These are phyloP conservation scores for Chitala chitala DNA, from an alignment of 2,113 vertebrate genomes.

Conservation along the genomic window DNA sequence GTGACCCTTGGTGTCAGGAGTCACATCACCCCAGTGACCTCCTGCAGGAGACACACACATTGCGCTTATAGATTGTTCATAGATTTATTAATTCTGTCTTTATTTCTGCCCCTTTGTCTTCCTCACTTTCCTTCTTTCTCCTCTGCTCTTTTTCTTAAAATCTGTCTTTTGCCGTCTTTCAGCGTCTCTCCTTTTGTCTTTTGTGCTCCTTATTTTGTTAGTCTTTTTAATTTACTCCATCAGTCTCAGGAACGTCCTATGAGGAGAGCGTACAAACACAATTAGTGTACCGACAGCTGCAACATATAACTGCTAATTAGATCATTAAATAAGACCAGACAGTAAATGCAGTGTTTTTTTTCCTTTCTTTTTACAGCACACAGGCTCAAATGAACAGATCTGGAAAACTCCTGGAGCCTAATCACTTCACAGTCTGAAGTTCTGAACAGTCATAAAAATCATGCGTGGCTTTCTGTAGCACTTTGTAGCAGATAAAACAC, in stretches of 20 bases:
- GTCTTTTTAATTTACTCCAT: conserved; percentile 3
- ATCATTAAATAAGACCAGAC: conserved; percentile 31
- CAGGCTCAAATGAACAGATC: neutral
- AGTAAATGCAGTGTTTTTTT: conserved; percentile 31
- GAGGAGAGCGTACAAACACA: conserved; percentile 25
- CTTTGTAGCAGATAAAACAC: no score
- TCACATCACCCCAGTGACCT: conserved; percentile 27
- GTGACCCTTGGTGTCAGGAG: conserved; percentile 53
- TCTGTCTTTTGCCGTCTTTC: no score
- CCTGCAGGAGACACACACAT: conserved; percentile 17
- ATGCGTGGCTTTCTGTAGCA: no score
- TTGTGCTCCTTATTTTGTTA: neutral
- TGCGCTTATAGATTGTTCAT: no score
- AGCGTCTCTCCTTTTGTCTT: neutral
- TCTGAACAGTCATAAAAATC: no score
- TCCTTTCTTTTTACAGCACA: neutral
- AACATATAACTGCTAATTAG: conserved; percentile 24
- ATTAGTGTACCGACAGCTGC: conserved; percentile 31
- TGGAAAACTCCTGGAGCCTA: no score
- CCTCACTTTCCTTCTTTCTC: neutral
- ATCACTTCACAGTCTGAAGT: no score
- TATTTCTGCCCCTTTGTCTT: neutral
- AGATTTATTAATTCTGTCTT: neutral
- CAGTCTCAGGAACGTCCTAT: neutral
- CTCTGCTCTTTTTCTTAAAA: no score